Base-by-base conservation (phyloP, 2,888 invertebrate species). In the Sussaba pulchella region DNA sequence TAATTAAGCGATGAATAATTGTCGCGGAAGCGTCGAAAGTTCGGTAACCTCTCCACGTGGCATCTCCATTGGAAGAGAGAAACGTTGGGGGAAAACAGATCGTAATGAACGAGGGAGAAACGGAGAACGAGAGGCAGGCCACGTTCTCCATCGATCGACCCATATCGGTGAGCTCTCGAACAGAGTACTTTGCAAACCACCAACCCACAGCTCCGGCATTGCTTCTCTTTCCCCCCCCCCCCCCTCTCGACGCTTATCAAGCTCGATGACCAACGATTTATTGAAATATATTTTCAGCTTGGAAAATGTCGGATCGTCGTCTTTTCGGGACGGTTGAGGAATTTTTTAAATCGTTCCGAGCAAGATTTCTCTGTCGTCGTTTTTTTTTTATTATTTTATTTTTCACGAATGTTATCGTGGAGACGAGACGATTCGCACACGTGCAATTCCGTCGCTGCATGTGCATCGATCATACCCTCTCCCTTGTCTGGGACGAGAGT, bases 101-200 rank as follows among this genome's bases (percentile, higher is more conserved):
- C 52, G 61, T 54, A 76, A 72, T 72, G 67, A 54, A 67, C 41
- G 72, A 69, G 71, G n/a, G 36, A 12, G 6, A 3, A 10, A 43
- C 5, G 2, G 43, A 8, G 4, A 43, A 43, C 12, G 43, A 10
- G 43, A 3, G n/a, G 14, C 10, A 31, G 21, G n/a, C 67, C 71
- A 71, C 80, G 72, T 76, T 81, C 54, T 63, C 54, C 67, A 81
- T 81, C 80, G 80, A 81, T 81, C 72, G 80, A 81, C 80, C 80
- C 76, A 81, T 81, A 81, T 81, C 54, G 80, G 63, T 45, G 54
- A 72, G 66, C 59, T 19, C 47, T 69, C 67, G 76, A 45, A 61
- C 31, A 61, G 54, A 63, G 41, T 52, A 54, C 52, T 47, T 63
- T 24, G 10, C 21, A 39, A 54, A 26, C 69, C 43, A 17, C 14